Evolutionary conservation across 2,113 vertebrate genomes (phyloP).

Genomic region (Cynocephalus volans): DNA sequence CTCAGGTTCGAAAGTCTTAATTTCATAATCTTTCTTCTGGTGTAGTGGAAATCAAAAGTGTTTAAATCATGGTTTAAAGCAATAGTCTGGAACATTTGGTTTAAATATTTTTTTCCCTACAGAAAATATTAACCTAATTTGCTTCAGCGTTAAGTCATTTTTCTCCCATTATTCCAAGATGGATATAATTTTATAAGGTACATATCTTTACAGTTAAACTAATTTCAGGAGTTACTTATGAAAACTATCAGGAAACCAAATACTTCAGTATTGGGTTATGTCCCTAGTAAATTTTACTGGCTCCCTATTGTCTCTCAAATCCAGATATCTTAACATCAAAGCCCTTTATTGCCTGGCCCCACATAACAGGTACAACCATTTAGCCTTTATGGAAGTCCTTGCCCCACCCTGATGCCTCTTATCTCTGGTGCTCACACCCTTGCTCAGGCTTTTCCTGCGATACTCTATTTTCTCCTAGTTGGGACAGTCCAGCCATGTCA

Average conservation of each 20-base stretch:
- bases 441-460: background rate
- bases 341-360: background rate
- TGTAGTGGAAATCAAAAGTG: conserved; percentile 50
- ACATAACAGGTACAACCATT: background rate
- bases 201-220: conserved; percentile 40
- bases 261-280: conserved; percentile 18
- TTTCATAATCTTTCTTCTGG: conserved; percentile 52
- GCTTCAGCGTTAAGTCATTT: background rate
- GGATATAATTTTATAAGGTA: conserved; percentile 24
- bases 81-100: background rate
- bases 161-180: background rate
- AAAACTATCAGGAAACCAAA: conserved; percentile 22
- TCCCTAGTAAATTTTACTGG: conserved; percentile 38
- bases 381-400: background rate
- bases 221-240: conserved; percentile 18
- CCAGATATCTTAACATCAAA: background rate
- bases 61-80: conserved; percentile 68
- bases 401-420: background rate
- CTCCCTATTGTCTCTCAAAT: background rate
- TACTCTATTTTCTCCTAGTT: background rate
- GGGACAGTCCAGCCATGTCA: background rate
- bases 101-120: conserved; percentile 33
- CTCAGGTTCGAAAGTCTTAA: conserved; percentile 57
- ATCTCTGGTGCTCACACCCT: background rate
- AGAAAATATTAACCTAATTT: conserved; percentile 64